Conservation (phyloP, 2,888 invertebrate species). For the Tipula lateralis region DNA sequence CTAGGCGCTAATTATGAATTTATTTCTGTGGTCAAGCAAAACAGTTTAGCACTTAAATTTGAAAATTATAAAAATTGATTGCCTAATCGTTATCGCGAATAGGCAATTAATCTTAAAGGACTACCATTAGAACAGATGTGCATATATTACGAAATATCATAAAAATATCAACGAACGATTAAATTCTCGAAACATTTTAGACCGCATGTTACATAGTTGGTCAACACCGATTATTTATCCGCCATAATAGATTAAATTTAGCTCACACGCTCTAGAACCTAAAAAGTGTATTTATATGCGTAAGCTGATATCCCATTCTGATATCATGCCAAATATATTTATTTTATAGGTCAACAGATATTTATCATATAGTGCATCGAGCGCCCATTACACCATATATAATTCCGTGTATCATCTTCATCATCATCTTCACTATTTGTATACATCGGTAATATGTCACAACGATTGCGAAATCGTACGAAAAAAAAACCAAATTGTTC, state of each 20-base stretch:
- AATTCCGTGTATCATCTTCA: neutral
- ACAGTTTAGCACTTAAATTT: too few species aligned
- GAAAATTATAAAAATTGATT: too few species aligned
- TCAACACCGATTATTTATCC: neutral
- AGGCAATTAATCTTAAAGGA: too few species aligned
- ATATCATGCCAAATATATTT: neutral
- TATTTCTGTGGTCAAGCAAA: too few species aligned
- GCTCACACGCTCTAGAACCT: neutral
- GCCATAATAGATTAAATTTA: neutral
- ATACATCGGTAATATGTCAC: too few species aligned
- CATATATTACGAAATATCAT: neutral
- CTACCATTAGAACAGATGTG: neutral
- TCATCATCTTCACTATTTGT: neutral
- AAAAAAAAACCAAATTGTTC: neutral
- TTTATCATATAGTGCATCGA: neutral
- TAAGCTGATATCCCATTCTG: neutral
- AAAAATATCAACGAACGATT: neutral
- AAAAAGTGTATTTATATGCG: neutral
- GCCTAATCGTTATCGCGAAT: too few species aligned
- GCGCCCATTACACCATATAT: neutral
- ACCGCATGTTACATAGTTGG: neutral
- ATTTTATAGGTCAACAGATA: neutral
- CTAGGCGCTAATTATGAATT: too few species aligned
- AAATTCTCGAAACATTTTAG: neutral
- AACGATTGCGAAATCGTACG: neutral